Percentiles rank a stretch among this genome's conserved stretches.
phyloP scores from a whole-genome alignment of 1,140 invertebrate species.

The Saccostrea glomerata region DNA sequence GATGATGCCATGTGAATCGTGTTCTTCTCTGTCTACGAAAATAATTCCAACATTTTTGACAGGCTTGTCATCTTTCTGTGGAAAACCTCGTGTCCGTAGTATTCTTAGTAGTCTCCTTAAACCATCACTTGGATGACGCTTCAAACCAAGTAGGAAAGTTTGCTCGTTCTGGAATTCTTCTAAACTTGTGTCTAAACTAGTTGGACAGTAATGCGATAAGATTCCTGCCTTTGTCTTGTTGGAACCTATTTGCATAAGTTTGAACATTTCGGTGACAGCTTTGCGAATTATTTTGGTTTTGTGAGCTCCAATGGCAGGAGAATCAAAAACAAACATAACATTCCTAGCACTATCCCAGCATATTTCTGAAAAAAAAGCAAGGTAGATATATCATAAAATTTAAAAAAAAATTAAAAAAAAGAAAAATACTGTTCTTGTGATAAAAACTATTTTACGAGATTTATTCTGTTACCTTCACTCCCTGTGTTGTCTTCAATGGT shows the following conservation, averaged over 20 bases:
- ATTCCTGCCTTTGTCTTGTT: slow-evolving; percentile 58
- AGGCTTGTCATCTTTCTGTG: slow-evolving; percentile 33
- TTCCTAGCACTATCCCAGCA: slow-evolving; percentile 44
- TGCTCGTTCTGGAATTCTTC: slow-evolving; percentile 48
- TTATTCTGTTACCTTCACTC: slow-evolving; percentile 40
- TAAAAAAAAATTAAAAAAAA: background rate
- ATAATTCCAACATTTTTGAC: slow-evolving; percentile 57
- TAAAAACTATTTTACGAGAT: background rate
- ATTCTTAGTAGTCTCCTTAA: slow-evolving; percentile 56
- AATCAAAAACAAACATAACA: slow-evolving; percentile 67
- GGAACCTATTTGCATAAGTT: slow-evolving; percentile 57
- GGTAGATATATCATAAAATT: no score
- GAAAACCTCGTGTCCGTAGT: slow-evolving; percentile 42
- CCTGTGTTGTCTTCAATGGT: background rate
- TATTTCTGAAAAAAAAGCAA: background rate
- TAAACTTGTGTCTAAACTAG: slow-evolving; percentile 61
- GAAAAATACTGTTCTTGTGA: background rate
- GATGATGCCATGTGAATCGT: slow-evolving; percentile 13
- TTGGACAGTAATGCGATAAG: slow-evolving; percentile 59
- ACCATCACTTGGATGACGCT: slow-evolving; percentile 34
- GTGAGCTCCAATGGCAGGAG: slow-evolving; percentile 48
- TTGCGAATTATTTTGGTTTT: slow-evolving; percentile 50
- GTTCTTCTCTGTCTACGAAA: slow-evolving; percentile 52
- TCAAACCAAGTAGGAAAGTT: slow-evolving; percentile 26
- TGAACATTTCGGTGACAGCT: slow-evolving; percentile 58